These are phyloP conservation scores for Corythornis cristatus DNA, from an alignment of 2,113 vertebrate species.

Conservation along the genomic window DNA sequence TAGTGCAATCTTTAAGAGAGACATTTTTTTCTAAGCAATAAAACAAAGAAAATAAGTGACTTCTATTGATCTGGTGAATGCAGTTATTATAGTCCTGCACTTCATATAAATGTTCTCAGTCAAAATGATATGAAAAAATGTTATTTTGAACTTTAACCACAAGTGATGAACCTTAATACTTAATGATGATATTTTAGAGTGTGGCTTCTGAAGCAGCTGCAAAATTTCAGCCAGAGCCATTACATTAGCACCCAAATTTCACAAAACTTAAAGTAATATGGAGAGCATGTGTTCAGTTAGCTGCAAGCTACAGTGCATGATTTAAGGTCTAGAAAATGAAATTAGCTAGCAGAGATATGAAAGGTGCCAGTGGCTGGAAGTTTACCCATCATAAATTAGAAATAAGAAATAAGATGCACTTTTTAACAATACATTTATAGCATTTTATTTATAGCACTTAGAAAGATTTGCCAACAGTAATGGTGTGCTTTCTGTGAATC, in stretches of 20 bases:
- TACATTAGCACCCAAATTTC: conserved; percentile 18
- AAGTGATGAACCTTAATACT: neutral
- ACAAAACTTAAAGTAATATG: neutral
- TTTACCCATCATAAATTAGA: neutral
- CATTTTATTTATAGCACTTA: neutral
- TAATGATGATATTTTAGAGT: neutral
- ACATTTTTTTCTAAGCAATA: neutral
- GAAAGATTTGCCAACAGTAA: neutral
- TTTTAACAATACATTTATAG: neutral
- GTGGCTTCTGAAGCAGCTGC: neutral
- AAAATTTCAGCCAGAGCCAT: conserved; percentile 5
- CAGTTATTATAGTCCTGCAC: neutral
- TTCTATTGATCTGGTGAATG: neutral
- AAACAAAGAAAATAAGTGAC: neutral
- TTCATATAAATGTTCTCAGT: neutral
- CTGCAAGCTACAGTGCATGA: neutral
- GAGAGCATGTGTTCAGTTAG: conserved; percentile 31
- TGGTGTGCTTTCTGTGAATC: neutral
- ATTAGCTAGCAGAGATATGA: neutral
- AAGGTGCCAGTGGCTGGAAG: conserved; percentile 5
- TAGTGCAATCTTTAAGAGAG: neutral
- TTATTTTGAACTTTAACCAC: neutral
- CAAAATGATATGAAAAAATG: neutral
- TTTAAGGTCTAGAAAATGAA: conserved; percentile 16
- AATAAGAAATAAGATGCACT: neutral